Conservation (phyloP, 1,140 invertebrate species). For the Apis cerana region DNA sequence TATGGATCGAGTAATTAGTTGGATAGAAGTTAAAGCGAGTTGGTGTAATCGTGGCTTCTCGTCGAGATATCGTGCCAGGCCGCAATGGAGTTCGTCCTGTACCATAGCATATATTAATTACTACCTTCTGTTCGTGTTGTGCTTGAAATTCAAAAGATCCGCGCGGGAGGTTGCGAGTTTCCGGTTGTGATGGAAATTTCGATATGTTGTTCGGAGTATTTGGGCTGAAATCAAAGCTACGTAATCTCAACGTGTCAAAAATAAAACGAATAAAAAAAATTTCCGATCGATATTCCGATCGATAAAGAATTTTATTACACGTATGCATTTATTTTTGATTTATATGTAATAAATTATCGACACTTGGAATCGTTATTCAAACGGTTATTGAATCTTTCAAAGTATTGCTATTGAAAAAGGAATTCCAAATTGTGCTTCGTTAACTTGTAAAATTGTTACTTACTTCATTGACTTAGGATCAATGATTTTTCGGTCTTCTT, state of each 20-base stretch:
- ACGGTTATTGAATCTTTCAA: too few relatives aligned
- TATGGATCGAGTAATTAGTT: conserved; percentile 59
- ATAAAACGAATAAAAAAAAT: background rate
- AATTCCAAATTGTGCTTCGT: too few relatives aligned
- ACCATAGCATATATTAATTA: conserved; percentile 56
- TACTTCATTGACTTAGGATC: too few relatives aligned
- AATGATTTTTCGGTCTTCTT: too few relatives aligned
- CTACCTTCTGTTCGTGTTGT: conserved; percentile 15
- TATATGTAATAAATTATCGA: too few relatives aligned
- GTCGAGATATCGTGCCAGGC: conserved; percentile 33
- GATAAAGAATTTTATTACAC: too few relatives aligned
- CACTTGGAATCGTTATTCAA: too few relatives aligned
- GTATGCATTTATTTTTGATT: too few relatives aligned
- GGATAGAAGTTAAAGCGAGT: conserved; percentile 58
- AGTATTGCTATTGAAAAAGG: too few relatives aligned
- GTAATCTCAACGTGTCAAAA: background rate
- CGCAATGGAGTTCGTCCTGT: conserved; percentile 36
- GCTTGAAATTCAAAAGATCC: conserved; percentile 47
- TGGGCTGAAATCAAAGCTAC: background rate
- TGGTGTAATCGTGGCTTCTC: conserved; percentile 38
- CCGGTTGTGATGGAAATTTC: background rate
- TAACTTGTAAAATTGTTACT: too few relatives aligned
- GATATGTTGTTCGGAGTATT: background rate
- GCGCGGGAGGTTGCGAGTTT: background rate
- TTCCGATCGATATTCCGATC: background rate